Conservation (phyloP, 2,888 invertebrate genomes). For the Volucella bombylans region DNA sequence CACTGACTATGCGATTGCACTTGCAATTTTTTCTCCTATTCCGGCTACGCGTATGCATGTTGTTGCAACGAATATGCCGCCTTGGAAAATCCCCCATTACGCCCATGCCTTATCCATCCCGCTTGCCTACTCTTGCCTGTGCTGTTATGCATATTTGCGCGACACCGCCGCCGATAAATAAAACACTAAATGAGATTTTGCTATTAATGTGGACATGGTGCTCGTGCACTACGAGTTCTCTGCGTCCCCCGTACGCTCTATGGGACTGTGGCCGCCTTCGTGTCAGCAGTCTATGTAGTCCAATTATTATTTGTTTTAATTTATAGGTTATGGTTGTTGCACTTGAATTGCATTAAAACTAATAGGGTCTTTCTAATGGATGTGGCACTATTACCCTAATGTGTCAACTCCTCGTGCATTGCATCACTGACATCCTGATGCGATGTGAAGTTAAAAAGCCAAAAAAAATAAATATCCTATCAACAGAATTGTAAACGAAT, state of each 20-base stretch:
- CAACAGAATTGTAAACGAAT: no score
- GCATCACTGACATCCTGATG: no score
- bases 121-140: background rate
- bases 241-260: no score
- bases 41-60: no score
- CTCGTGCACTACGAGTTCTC: no score
- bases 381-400: no score
- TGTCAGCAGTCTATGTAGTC: slow-evolving; percentile 13
- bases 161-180: slow-evolving; percentile 32
- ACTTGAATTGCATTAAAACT: no score
- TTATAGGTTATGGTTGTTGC: slow-evolving; percentile 17
- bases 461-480: no score
- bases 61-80: background rate
- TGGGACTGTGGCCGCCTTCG: background rate
- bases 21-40: background rate
- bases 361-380: no score
- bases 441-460: no score
- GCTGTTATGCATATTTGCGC: background rate
- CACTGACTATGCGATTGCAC: slow-evolving; percentile 45
- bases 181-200: slow-evolving; percentile 53
- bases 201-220: slow-evolving; percentile 20
- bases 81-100: slow-evolving; percentile 3
- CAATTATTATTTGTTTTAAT: slow-evolving; percentile 26
- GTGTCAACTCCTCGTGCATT: no score
- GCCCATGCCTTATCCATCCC: background rate